These are phyloP conservation scores for Syngnathus typhle DNA, from an alignment of 2,113 vertebrate species.

Conservation along the genomic window DNA sequence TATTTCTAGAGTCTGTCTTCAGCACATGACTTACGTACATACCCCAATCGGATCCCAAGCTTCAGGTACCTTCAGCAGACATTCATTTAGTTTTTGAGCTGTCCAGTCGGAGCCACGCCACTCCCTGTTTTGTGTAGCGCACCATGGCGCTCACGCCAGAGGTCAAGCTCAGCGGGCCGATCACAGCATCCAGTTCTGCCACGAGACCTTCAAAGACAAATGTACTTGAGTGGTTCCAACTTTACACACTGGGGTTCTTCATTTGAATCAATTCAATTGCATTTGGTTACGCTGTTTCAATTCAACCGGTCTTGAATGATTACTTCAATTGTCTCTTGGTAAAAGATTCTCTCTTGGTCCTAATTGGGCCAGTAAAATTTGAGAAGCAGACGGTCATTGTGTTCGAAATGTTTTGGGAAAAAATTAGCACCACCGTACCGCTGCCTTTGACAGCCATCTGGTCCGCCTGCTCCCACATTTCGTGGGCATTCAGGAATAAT, in stretches of 20 bases:
- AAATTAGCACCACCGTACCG: conserved; percentile 65
- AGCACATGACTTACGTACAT: background rate
- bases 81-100: conserved; percentile 38
- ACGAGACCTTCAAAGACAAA: conserved; percentile 74
- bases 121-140: conserved; percentile 78
- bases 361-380: no score
- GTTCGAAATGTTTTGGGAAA: background rate
- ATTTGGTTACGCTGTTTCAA: no score
- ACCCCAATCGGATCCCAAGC: no score
- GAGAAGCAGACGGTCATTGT: no score
- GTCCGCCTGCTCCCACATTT: conserved; percentile 88
- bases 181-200: conserved; percentile 71
- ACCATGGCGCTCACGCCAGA: conserved; percentile 81
- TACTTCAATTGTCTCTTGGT: no score
- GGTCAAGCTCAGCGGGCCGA: conserved; percentile 74
- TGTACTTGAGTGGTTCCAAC: no score
- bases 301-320: no score
- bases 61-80: conserved; percentile 52
- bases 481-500: conserved; percentile 79
- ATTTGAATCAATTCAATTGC: no score
- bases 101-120: conserved; percentile 82
- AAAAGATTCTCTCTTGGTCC: no score
- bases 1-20: background rate
- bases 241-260: no score
- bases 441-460: conserved; percentile 73